These are phyloP conservation scores for Carpatolechia fugitivella DNA, from an alignment of 2,888 invertebrate species.

Conservation along the genomic window DNA sequence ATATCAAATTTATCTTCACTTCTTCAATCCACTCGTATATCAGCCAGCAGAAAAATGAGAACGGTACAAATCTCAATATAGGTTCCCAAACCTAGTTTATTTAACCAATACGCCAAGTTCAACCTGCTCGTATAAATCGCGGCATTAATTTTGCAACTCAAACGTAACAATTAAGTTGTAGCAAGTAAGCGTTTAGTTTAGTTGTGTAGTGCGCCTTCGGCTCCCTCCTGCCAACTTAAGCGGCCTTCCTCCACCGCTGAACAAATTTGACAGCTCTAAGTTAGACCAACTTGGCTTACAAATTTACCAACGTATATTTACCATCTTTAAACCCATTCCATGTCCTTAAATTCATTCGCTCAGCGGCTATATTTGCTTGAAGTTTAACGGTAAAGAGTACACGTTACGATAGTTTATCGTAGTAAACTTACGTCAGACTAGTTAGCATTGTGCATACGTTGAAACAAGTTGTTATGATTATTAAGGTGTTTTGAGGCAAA, in stretches of 20 bases:
- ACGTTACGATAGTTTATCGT: constrained; percentile 27
- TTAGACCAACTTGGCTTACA: constrained; percentile 70
- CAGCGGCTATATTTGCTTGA: not conserved
- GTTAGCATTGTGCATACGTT: constrained; percentile 72
- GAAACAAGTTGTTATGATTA: constrained; percentile 73
- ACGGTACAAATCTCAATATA: no score
- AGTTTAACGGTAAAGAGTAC: not conserved
- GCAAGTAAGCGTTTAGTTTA: constrained; percentile 71
- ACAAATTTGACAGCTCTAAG: constrained; percentile 78
- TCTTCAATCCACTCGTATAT: no score
- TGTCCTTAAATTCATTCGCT: not conserved
- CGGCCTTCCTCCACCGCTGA: constrained; percentile 73
- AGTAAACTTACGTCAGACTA: constrained; percentile 66
- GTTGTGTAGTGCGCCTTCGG: constrained; percentile 53
- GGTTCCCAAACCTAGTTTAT: not conserved
- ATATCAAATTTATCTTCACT: no score
- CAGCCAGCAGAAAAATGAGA: no score
- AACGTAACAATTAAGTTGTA: constrained; percentile 74
- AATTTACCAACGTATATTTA: constrained; percentile 45
- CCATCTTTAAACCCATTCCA: constrained; percentile 16
- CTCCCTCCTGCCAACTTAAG: constrained; percentile 62
- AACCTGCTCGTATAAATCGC: constrained; percentile 62
- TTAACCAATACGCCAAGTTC: constrained; percentile 36
- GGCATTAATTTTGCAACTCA: constrained; percentile 75
- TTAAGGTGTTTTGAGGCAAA: constrained; percentile 56